A percentile compares a stretch with the other conserved stretches of the same genome.
Evolutionary conservation across 2,888 invertebrate genomes (phyloP).

Genomic region (Hipparchia semele): DNA sequence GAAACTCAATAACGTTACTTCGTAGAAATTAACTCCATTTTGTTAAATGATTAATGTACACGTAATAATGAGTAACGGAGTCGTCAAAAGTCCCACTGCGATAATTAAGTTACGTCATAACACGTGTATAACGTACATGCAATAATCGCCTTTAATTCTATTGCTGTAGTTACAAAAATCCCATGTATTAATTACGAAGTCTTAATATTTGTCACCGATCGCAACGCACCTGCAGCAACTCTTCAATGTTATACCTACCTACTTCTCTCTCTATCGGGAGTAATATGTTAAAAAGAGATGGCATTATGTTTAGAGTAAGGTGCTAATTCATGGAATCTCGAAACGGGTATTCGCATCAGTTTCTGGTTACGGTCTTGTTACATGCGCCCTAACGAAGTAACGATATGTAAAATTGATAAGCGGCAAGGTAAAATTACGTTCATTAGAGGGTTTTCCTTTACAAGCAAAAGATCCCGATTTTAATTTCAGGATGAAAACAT

Average conservation of each 20-base stretch:
- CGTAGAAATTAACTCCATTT: conserved; percentile 46
- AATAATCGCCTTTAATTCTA: conserved; percentile 19
- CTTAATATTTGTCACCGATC: conserved; percentile 44
- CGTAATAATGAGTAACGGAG: conserved; percentile 52
- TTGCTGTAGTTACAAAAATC: conserved; percentile 36
- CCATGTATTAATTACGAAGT: conserved; percentile 27
- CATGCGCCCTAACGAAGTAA: conserved; percentile 30
- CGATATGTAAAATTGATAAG: conserved; percentile 13
- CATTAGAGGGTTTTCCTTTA: conserved; percentile 10
- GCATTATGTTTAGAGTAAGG: conserved; percentile 40
- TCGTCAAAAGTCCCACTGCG: conserved; percentile 66
- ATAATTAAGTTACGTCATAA: conserved; percentile 41
- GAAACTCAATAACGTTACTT: conserved; percentile 30
- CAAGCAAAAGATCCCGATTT: not conserved
- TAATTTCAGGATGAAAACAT: not conserved
- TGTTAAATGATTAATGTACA: conserved; percentile 48
- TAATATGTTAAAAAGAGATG: conserved; percentile 47
- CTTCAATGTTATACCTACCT: conserved; percentile 31
- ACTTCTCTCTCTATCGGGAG: conserved; percentile 43
- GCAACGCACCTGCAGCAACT: conserved; percentile 47
- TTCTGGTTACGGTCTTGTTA: conserved; percentile 44
- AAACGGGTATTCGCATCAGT: conserved; percentile 41
- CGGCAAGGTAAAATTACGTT: not conserved
- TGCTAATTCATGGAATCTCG: conserved; percentile 66
- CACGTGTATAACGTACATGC: conserved; percentile 3